These are phyloP conservation scores for Caiman crocodilus DNA, from an alignment of 2,797 vertebrate species.

Conservation along the genomic window DNA sequence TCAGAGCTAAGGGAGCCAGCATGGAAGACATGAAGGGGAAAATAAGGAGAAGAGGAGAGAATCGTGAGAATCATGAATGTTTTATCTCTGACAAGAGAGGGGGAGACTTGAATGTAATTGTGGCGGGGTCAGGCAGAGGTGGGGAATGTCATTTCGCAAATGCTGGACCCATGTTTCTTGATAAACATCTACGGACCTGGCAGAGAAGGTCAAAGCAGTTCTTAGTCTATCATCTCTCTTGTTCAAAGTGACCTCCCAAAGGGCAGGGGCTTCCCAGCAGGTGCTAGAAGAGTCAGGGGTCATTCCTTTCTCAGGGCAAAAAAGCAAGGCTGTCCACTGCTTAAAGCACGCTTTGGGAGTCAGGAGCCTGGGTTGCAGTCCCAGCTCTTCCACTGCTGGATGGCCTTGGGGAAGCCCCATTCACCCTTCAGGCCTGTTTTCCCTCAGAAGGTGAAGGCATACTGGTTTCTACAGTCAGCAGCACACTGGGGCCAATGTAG, in stretches of 20 bases:
- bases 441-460: background rate
- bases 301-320: background rate
- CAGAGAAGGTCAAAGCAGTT: background rate
- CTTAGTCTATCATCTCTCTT: background rate
- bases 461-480: too few relatives aligned
- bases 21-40: conserved; percentile 13
- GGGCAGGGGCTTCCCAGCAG: background rate
- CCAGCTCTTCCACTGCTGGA: background rate
- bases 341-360: background rate
- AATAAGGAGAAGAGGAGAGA: background rate
- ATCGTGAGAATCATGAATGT: conserved; percentile 72
- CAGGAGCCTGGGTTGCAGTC: background rate
- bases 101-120: conserved; percentile 55
- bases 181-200: background rate
- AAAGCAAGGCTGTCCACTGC: background rate
- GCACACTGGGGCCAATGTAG: too few relatives aligned
- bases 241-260: background rate
- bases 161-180: conserved; percentile 25
- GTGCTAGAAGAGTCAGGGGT: background rate
- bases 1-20: conserved; percentile 46
- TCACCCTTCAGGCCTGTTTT: background rate
- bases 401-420: background rate
- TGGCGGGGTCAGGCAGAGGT: conserved; percentile 38
- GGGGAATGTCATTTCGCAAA: conserved; percentile 66
- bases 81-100: conserved; percentile 67